phyloP scores from a whole-genome alignment of 53 echinoderm and acorn worm genomes.

The Astropecten irregularis region DNA sequence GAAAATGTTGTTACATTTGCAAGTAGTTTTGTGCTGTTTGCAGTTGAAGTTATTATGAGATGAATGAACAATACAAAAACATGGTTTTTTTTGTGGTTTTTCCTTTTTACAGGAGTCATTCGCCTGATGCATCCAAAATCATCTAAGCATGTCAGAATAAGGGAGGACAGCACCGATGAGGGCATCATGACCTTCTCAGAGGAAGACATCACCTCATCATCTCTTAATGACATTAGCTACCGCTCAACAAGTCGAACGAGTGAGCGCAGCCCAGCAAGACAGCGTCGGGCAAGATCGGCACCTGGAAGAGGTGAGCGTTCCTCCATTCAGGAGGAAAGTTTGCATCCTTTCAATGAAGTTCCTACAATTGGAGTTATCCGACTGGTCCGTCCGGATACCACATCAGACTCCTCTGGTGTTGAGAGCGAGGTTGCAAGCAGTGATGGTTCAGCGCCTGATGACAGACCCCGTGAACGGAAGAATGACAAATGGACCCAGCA shows the following conservation, averaged over 20 bases:
- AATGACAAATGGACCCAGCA: slow-evolving; percentile 12
- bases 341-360: slow-evolving; percentile 12
- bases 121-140: slow-evolving; percentile 45
- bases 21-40: too few species aligned
- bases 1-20: too few species aligned
- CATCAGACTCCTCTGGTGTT: slow-evolving; percentile 25
- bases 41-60: too few species aligned
- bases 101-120: slow-evolving; percentile 55
- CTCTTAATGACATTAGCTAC: slow-evolving; percentile 12
- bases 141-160: slow-evolving; percentile 50
- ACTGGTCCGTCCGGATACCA: slow-evolving; percentile 38
- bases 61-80: too few species aligned
- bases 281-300: slow-evolving; percentile 47
- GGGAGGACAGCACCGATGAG: slow-evolving; percentile 7
- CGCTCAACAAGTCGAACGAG: slow-evolving; percentile 28
- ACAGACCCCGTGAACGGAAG: neutral
- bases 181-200: slow-evolving; percentile 28
- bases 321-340: neutral
- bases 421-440: slow-evolving; percentile 46
- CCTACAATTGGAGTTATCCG: slow-evolving; percentile 61
- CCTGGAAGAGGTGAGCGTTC: slow-evolving; percentile 20
- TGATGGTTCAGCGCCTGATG: slow-evolving; percentile 33
- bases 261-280: slow-evolving; percentile 22
- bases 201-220: slow-evolving; percentile 29
- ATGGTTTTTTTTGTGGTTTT: too few species aligned